These are phyloP conservation scores for Troides aeacus DNA, from an alignment of 2,888 invertebrate genomes.

Conservation along the genomic window DNA sequence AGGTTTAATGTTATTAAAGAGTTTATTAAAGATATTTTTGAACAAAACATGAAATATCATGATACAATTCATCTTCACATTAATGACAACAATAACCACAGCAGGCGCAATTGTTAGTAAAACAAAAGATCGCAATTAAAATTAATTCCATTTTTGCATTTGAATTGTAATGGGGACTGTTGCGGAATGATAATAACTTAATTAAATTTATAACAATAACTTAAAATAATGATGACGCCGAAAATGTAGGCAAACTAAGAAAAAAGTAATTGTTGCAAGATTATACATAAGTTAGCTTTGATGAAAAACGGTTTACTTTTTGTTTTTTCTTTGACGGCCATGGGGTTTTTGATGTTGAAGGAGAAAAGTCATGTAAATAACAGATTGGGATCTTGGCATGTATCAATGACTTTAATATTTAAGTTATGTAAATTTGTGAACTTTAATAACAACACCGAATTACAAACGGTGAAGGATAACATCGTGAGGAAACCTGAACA, in stretches of 20 bases:
- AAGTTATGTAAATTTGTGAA: no score
- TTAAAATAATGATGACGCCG: not conserved
- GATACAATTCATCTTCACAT: not conserved
- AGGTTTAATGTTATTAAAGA: not conserved
- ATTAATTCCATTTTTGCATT: slow-evolving; percentile 15
- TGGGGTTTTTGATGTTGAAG: no score
- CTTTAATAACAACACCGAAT: no score
- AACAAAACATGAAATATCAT: not conserved
- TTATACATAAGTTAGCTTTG: not conserved
- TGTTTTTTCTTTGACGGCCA: not conserved
- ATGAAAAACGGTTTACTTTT: not conserved
- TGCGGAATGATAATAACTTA: slow-evolving; percentile 4
- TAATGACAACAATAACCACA: slow-evolving; percentile 2
- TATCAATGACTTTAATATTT: no score
- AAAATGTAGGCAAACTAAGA: not conserved
- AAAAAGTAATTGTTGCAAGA: not conserved
- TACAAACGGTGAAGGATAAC: no score
- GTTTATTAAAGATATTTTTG: not conserved
- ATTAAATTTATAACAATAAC: slow-evolving; percentile 1
- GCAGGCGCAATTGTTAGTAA: slow-evolving; percentile 6
- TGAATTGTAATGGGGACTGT: not conserved
- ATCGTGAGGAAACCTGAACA: no score
- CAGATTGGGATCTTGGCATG: no score
- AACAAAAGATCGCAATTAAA: slow-evolving; percentile 19
- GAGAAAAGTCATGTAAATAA: no score